phyloP scores from a whole-genome alignment of 2,888 invertebrate genomes.

The Zelleria hepariella region DNA sequence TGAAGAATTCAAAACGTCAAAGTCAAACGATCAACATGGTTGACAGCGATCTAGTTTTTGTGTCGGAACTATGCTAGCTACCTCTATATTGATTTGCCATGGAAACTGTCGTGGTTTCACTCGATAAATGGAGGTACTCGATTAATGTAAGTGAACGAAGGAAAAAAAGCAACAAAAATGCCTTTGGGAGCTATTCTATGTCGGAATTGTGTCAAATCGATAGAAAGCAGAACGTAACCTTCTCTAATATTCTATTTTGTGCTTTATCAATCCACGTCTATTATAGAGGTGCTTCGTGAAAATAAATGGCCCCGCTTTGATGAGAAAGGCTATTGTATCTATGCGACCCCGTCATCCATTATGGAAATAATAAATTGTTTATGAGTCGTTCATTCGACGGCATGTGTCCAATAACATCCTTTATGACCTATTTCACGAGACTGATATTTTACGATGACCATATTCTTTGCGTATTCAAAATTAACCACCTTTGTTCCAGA shows the following conservation, averaged over 20 bases:
- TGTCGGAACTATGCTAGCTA: neutral
- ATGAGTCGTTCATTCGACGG: neutral
- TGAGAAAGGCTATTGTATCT: neutral
- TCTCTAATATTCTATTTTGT: conserved; percentile 8
- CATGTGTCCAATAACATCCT: neutral
- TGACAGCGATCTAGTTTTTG: neutral
- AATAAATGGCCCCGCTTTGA: conserved; percentile 1
- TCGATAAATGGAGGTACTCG: neutral
- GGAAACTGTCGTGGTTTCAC: neutral
- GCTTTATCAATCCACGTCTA: neutral
- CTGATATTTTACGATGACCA: neutral
- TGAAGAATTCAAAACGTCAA: neutral
- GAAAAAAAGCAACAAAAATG: neutral
- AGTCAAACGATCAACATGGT: neutral
- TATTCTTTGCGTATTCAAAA: neutral
- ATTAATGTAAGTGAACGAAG: neutral
- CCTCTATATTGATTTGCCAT: neutral
- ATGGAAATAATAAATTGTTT: conserved; percentile 1
- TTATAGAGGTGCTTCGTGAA: neutral
- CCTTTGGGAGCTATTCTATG: neutral
- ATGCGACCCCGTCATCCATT: neutral
- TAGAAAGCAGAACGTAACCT: conserved; percentile 3
- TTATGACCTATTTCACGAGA: neutral
- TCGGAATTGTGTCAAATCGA: conserved; percentile 2
- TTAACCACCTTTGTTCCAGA: conserved; percentile 40